These are phyloP conservation scores for Ictidomys tridecemlineatus DNA, from an alignment of 2,113 vertebrate species.

Conservation along the genomic window DNA sequence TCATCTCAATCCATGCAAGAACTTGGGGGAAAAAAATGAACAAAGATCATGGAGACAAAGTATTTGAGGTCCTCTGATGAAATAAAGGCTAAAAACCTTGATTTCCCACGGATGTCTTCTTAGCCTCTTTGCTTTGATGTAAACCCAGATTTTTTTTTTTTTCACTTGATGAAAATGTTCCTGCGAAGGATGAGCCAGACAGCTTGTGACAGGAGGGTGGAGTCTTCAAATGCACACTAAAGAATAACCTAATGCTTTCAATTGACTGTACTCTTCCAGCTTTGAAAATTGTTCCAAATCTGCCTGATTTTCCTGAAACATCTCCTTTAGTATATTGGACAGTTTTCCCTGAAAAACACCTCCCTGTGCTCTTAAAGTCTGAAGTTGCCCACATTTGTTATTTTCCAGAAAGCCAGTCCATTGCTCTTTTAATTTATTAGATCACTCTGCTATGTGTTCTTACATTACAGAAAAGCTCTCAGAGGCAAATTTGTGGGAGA, in stretches of 20 bases:
- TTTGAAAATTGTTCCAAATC: constrained; percentile 60
- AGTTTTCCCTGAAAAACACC: background rate
- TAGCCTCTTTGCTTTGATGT: background rate
- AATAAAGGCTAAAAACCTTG: background rate
- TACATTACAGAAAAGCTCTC: background rate
- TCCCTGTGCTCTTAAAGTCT: background rate
- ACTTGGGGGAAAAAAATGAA: background rate
- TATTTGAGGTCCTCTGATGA: background rate
- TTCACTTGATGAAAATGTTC: constrained; percentile 20
- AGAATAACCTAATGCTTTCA: background rate
- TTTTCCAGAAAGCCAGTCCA: background rate
- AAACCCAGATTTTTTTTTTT: constrained; percentile 48
- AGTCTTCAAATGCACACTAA: background rate
- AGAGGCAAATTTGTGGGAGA: background rate
- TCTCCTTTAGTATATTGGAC: background rate
- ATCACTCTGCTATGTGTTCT: background rate
- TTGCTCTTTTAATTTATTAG: background rate
- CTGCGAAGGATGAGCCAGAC: constrained; percentile 50
- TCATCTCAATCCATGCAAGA: background rate
- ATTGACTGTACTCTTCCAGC: background rate
- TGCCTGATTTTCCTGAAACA: constrained; percentile 29
- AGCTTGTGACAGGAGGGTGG: background rate
- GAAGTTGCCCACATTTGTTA: background rate
- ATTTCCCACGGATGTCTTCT: background rate
- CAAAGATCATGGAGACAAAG: background rate